phyloP scores from a whole-genome alignment of 2,113 vertebrate species.

The Hydropotes inermis region DNA sequence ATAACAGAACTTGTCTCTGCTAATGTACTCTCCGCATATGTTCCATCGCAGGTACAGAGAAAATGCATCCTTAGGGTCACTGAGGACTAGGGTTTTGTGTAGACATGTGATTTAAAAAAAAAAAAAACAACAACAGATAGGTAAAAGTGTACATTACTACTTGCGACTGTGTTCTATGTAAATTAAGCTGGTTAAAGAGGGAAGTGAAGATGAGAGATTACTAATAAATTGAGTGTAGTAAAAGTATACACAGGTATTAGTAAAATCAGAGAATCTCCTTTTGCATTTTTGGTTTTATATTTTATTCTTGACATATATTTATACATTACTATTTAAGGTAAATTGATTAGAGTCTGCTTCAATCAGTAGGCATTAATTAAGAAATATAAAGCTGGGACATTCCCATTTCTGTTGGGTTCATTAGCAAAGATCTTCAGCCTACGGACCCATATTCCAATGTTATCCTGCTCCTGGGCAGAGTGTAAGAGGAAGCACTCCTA shows the following conservation, averaged over 20 bases:
- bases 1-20: not conserved
- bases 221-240: not conserved
- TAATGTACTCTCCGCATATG: not conserved
- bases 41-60: not conserved
- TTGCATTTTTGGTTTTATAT: not conserved
- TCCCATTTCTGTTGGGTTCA: not conserved
- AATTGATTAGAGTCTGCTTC: not conserved
- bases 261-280: not conserved
- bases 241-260: not conserved
- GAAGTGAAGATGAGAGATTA: not conserved
- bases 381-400: not conserved
- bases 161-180: not conserved
- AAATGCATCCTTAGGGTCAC: not conserved
- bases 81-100: not conserved
- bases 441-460: not conserved
- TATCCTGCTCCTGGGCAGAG: not conserved
- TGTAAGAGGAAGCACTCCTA: not conserved
- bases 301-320: not conserved
- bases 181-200: not conserved
- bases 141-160: not conserved
- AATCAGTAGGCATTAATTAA: not conserved
- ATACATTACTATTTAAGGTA: not conserved
- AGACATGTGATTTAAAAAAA: fast-evolving
- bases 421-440: not conserved
- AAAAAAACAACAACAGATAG: not conserved